Evolutionary conservation across 53 echinoderm and acorn worm species (phyloP), one percentile per base, ranked within the genome.

Genomic region (Temnopleurus reevesii): DNA sequence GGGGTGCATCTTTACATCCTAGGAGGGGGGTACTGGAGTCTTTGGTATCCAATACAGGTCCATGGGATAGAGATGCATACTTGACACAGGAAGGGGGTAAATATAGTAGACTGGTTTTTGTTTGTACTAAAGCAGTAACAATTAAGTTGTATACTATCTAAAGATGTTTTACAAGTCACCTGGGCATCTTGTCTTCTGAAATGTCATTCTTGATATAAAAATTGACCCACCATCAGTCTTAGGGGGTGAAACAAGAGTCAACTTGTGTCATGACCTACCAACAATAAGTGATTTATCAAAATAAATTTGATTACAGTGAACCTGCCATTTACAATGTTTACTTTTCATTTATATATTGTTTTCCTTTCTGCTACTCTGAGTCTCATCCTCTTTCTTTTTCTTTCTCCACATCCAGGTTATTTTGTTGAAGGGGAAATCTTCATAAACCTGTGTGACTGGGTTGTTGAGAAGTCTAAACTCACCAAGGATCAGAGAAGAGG

Each of bases 401-500:
- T 38, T n/a, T 38, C 53, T 51, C 53, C 15, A 8, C 53, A 10
- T 81, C 15, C 91, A 97, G 95, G 95, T 76, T 92, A 87, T 60
- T 89, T 90, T 45, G 91, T 86, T 36, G 96, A 97, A 12, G 94
- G 86, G 49, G 93, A 94, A 26, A 57, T 93, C 47, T 91, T 90
- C 66, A 89, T 97, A 33, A 90, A 91, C 83, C 95, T 95, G 21
- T 99, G 99, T 66, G 94, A 95, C 91, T 94, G 94, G 94, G 90
- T 94, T 2, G 90, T 92, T 25, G 92, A 94, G 83, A 90, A 92
- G 13, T 79, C 80, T 54, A 90, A 92, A 46, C 79, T 99, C 12
- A 96, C 99, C 55, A 96, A 94, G 76, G 91, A 86, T 44, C 96
- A 95, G 55, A 90, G 96, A 77, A 92, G 92, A 77, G 99, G 99